Conservation (phyloP, 2,888 invertebrate species). For the Tinea semifulvella region DNA sequence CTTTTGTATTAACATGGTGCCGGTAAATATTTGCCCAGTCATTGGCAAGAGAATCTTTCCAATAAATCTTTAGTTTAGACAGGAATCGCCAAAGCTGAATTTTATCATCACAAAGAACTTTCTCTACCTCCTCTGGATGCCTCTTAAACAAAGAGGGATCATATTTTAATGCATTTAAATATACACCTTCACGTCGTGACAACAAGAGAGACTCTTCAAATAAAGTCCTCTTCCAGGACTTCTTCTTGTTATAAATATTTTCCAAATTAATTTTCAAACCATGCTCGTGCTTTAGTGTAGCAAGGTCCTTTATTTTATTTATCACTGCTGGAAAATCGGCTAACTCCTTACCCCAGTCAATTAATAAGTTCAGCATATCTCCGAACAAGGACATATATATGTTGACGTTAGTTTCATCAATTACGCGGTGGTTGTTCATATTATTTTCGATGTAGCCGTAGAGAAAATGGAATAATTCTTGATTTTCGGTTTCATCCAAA, state of each 20-base stretch:
- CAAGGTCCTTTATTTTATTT: slow-evolving; percentile 31
- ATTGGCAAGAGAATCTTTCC: slow-evolving; percentile 31
- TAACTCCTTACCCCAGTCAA: slow-evolving; percentile 36
- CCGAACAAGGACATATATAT: slow-evolving; percentile 16
- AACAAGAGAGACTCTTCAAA: slow-evolving; percentile 40
- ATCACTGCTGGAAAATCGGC: slow-evolving; percentile 30
- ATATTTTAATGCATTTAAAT: slow-evolving; percentile 44
- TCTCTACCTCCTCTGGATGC: slow-evolving; percentile 26
- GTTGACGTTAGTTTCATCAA: slow-evolving; percentile 22
- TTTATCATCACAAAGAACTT: slow-evolving; percentile 26
- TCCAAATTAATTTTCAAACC: slow-evolving; percentile 28
- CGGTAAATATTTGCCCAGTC: slow-evolving; percentile 30
- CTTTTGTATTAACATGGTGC: slow-evolving; percentile 21
- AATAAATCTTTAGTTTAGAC: slow-evolving; percentile 38
- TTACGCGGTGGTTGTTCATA: slow-evolving; percentile 16
- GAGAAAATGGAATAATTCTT: slow-evolving; percentile 35
- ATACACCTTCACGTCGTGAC: slow-evolving; percentile 30
- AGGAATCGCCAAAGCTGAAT: slow-evolving; percentile 28
- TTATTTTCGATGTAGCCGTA: slow-evolving; percentile 22
- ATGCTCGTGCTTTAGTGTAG: slow-evolving; percentile 29
- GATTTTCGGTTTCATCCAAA: slow-evolving; percentile 28
- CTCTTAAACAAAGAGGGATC: slow-evolving; percentile 32
- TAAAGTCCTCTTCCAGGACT: slow-evolving; percentile 38
- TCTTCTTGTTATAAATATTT: slow-evolving; percentile 37
- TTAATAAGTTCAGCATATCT: slow-evolving; percentile 26